Evolutionary conservation across 2,113 vertebrate genomes (phyloP), one percentile per base, ranked within the genome.

Genomic region (Caranx ignobilis): DNA sequence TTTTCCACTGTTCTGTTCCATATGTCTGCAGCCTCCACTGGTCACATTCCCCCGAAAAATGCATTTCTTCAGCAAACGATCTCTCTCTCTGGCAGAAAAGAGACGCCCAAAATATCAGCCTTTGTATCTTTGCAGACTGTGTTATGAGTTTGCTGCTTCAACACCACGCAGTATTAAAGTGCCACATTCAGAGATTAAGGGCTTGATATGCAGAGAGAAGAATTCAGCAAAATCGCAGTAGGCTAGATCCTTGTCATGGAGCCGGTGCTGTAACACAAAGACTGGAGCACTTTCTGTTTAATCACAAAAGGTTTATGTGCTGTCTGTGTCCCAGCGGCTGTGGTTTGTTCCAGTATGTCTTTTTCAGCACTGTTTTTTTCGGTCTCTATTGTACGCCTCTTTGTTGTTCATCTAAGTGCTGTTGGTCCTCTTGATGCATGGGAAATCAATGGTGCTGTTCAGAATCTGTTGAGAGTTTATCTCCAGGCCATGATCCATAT

Each of bases 401-500:
- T 32, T 45, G 54, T 79, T 85, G 68, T 65, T 83, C 63, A 62
- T 68, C 43, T 75, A 74, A 85, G 77, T 75, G 71, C 56, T 64
- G 79, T 82, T 62, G 78, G 57, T 81, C 70, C 68, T 70, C 70
- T 67, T 91, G 88, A 87, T 88, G 76, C 86, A 87, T 89, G 67
- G 75, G 71, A 90, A 92, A 93, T 92, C 90, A 93, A 91, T 91
- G 85, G 71, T 47, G 75, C 72, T 76, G 72, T 79, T 85, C 34
- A 77, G 75, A 89, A 89, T 85, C 82, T 79, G 65, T 84, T 84
- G 64, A 16, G 68, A 88, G 85, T 87, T 89, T 87, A 88, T 91
- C 92, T 91, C 57, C 74, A 75, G 89, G 93, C 87, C 86, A 78
- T 92, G 92, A 92, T 91, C 88, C 83, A 85, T 91, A 89, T 90